Conservation (phyloP, 1,140 invertebrate genomes). For the Ostrea denselamellosa region DNA sequence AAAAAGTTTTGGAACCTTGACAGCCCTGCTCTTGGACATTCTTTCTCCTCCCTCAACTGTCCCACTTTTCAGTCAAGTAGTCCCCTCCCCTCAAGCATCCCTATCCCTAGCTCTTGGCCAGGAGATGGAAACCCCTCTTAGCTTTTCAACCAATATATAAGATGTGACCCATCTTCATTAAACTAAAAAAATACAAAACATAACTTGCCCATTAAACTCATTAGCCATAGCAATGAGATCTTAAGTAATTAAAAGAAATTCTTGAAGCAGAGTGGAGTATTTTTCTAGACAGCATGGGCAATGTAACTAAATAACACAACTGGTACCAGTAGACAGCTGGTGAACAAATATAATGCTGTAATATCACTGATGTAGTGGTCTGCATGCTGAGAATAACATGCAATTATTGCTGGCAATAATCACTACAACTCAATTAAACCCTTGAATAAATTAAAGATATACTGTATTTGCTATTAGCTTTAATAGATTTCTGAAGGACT, state of each 20-base stretch:
- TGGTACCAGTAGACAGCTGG: neutral
- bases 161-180: neutral
- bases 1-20: too few species aligned
- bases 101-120: too few species aligned
- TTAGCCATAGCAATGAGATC: constrained; percentile 20
- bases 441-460: constrained; percentile 29
- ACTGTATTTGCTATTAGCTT: neutral
- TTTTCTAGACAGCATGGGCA: neutral
- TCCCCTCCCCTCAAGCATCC: neutral
- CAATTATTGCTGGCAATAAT: neutral
- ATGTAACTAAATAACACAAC: neutral
- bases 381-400: constrained; percentile 26
- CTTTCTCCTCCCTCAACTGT: too few species aligned
- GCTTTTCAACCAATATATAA: neutral
- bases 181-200: neutral
- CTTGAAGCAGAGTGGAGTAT: neutral
- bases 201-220: constrained; percentile 18
- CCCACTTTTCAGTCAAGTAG: too few species aligned
- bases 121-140: neutral
- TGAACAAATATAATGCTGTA: neutral
- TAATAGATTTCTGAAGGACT: constrained; percentile 16
- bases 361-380: neutral
- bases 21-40: too few species aligned
- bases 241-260: constrained; percentile 27
- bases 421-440: constrained; percentile 25